Conservation (phyloP, 2,113 vertebrate genomes). For the Alaudala cheleensis region DNA sequence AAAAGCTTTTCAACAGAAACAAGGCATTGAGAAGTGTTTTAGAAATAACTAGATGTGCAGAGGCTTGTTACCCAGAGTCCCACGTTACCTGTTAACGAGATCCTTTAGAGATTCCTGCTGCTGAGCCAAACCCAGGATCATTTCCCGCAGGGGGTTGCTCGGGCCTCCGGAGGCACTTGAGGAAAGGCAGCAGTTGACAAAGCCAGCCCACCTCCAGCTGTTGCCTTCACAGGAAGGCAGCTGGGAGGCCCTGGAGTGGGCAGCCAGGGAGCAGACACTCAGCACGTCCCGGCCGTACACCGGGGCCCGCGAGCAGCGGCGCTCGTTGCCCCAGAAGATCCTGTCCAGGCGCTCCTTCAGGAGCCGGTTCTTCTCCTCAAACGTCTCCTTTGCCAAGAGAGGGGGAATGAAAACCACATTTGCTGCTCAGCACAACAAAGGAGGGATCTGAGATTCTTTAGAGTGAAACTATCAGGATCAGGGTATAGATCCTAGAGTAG, state of each 20-base stretch:
- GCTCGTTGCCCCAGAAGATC: slow-evolving; percentile 85
- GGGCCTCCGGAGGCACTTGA: background rate
- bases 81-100: slow-evolving; percentile 75
- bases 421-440: background rate
- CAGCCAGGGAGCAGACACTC: slow-evolving; percentile 74
- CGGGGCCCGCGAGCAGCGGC: slow-evolving; percentile 83
- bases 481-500: background rate
- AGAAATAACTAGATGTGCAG: background rate
- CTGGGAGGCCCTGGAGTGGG: background rate
- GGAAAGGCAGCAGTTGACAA: slow-evolving; percentile 70
- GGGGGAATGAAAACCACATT: background rate
- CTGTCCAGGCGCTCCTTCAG: slow-evolving; percentile 85
- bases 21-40: background rate
- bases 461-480: background rate
- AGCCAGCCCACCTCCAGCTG: slow-evolving; percentile 82
- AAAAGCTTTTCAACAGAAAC: background rate
- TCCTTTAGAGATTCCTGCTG: slow-evolving; percentile 65
- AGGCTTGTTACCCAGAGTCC: background rate
- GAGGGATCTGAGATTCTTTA: background rate
- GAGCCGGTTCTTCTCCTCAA: slow-evolving; percentile 85
- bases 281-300: slow-evolving; percentile 89
- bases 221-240: slow-evolving; percentile 12
- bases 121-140: slow-evolving; percentile 70
- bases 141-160: slow-evolving; percentile 57
- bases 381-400: slow-evolving; percentile 76